Percentiles rank a stretch among this genome's conserved stretches.
These are phyloP conservation scores for Oreochromis niloticus DNA, from an alignment of 2,113 vertebrate genomes.

Conservation along the genomic window DNA sequence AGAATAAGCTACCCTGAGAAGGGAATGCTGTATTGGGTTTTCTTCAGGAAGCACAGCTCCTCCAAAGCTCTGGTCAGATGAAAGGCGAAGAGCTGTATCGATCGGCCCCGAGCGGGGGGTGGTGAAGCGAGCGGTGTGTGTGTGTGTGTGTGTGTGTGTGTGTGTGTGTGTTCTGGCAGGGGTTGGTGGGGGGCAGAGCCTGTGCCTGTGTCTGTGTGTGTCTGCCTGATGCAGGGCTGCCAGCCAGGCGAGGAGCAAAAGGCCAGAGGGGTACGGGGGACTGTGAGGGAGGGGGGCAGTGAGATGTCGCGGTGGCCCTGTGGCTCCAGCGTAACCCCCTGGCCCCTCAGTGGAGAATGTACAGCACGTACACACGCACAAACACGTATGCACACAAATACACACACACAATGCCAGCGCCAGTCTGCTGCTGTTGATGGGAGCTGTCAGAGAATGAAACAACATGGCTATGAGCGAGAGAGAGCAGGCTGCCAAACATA, in stretches of 20 bases:
- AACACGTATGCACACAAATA: neutral
- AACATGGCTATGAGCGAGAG: conserved; percentile 43
- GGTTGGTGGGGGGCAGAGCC: conserved; percentile 41
- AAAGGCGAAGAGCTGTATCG: conserved; percentile 80
- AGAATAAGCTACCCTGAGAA: conserved; percentile 48
- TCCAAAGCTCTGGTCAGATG: conserved; percentile 79
- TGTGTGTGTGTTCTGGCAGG: conserved; percentile 41
- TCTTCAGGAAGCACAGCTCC: conserved; percentile 78
- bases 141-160: neutral
- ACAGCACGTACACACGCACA: conserved; percentile 8
- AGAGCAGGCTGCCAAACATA: conserved; percentile 12
- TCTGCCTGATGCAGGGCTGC: conserved; percentile 70
- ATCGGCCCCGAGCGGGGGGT: conserved; percentile 65
- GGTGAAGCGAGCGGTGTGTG: conserved; percentile 18
- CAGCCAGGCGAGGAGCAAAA: conserved; percentile 69
- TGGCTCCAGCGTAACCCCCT: conserved; percentile 51
- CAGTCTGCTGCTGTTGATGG: conserved; percentile 66
- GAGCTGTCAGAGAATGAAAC: conserved; percentile 66
- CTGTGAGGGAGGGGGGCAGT: conserved; percentile 1
- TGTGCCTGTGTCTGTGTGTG: conserved; percentile 38
- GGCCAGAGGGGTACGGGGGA: conserved; percentile 54
- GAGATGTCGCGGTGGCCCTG: conserved; percentile 62
- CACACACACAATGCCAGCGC: conserved; percentile 18
- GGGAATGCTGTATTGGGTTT: conserved; percentile 71
- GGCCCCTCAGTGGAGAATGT: conserved; percentile 43